Evolutionary conservation across 2,113 vertebrate species (phyloP), one percentile per base, ranked within the genome.

Genomic region (Lichenostomus cassidix): DNA sequence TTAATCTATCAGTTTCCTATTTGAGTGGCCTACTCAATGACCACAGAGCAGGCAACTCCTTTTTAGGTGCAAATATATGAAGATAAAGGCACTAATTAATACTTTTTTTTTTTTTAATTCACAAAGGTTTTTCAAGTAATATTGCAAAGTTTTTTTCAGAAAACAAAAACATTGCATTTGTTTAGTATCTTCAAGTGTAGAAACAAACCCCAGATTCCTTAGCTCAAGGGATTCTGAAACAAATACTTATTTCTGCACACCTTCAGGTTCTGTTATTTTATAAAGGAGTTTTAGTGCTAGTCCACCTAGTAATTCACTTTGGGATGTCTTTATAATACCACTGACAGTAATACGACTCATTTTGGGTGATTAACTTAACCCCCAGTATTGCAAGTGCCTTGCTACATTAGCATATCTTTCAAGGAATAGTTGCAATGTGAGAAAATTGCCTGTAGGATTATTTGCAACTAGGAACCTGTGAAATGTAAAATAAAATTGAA

Each of bases 401-500:
- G 92, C 94, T 96, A 88, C 71, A 98, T 98, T 98, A 98, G 91
- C 97, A 97, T 98, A 98, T 97, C 96, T 98, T 98, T 98, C 97
- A 98, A 98, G 97, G 94, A 97, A 97, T 97, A 97, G 97, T 96
- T 98, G 97, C 97, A 98, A 97, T 97, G 96, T 96, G 96, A 98
- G 97, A 98, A 98, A 98, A 98, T 97, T 98, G 98, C 97, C 97
- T 92, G 94, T 97, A 98, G 97, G 97, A 98, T 97, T 98, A 98
- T 98, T 98, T 98, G 97, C 97, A 96, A 95, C 97, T 95, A 97
- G 97, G 69, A 98, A 98, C 96, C 96, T 98, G 98, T 98, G 98
- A 98, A 98, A 98, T 98, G 97, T 98, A 97, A 98, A 98, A 97
- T 97, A 98, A 98, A 98, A 98, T 97, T 96, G 97, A 98, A 97